Evolutionary conservation across 2,888 invertebrate genomes (phyloP).

Genomic region (Fissipunctia ypsillon): DNA sequence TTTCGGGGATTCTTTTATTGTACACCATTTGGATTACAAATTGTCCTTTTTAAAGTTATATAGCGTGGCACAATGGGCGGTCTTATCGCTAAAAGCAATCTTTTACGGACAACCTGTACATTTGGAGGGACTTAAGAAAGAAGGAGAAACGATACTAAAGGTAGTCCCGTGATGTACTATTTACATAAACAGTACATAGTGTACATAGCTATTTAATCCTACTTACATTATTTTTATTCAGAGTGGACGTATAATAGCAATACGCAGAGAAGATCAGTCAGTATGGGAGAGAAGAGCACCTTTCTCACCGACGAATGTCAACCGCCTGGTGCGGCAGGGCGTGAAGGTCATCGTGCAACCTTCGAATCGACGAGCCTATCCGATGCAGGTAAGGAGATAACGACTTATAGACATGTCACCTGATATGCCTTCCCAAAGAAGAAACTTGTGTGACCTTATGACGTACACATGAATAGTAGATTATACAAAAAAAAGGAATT

Average conservation of each 20-base stretch:
- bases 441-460: not conserved
- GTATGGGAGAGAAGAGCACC: slow-evolving; percentile 99
- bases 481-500: no score
- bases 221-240: slow-evolving; percentile 68
- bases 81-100: slow-evolving; percentile 27
- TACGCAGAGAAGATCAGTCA: slow-evolving; percentile 97
- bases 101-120: slow-evolving; percentile 11
- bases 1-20: no score
- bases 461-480: no score
- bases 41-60: slow-evolving; percentile 35
- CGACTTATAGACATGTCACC: not conserved
- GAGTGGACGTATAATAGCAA: slow-evolving; percentile 94
- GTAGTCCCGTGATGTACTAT: slow-evolving; percentile 22
- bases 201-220: not conserved
- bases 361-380: slow-evolving; percentile 99
- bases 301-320: slow-evolving; percentile 97
- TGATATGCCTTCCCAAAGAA: not conserved
- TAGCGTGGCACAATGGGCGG: slow-evolving; percentile 43
- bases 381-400: slow-evolving; percentile 94
- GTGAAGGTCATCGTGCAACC: slow-evolving; percentile 99
- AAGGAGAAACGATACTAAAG: slow-evolving; percentile 19
- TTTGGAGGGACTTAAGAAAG: slow-evolving; percentile 14
- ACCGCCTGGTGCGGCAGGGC: slow-evolving; percentile 95
- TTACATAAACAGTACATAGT: not conserved
- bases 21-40: slow-evolving; percentile 1